Percentiles rank a stretch among this genome's conserved stretches.
Conservation (phyloP, 2,797 vertebrate genomes). For the Falco novaeseelandiae region DNA sequence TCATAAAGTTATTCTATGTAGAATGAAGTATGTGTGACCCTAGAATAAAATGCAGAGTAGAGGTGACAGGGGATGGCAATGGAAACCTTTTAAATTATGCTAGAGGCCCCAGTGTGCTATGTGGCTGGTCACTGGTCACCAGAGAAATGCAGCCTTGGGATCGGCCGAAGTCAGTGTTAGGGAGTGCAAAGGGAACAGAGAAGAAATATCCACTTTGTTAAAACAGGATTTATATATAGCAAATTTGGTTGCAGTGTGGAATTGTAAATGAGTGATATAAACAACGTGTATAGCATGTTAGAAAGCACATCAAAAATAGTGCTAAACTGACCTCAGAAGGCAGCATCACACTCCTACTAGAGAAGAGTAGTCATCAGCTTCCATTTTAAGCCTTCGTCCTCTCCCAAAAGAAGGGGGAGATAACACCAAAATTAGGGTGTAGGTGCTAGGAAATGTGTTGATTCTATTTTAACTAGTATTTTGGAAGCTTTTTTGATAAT, state of each 20-base stretch:
- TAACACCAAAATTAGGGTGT: not conserved
- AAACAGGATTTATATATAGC: not conserved
- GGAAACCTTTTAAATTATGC: not conserved
- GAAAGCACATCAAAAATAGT: not conserved
- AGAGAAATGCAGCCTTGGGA: not conserved
- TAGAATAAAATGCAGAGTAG: not conserved
- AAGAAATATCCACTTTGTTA: not conserved
- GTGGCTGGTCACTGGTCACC: not conserved
- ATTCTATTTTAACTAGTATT: not conserved
- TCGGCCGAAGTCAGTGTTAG: not conserved
- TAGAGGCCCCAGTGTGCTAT: fast-evolving
- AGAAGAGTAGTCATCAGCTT: not conserved
- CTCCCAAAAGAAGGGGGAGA: not conserved
- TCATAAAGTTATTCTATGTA: not conserved
- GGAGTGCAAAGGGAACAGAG: not conserved
- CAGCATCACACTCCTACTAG: not conserved
- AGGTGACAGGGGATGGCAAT: not conserved
- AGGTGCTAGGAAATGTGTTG: not conserved
- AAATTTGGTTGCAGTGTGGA: not conserved
- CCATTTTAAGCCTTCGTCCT: not conserved
- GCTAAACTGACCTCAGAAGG: not conserved
- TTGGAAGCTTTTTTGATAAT: not conserved
- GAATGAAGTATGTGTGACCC: not conserved
- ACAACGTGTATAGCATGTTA: not conserved
- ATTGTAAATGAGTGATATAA: not conserved